Percentiles rank a stretch among this genome's conserved stretches.
These are phyloP conservation scores for Chaenodraco wilsoni DNA, from an alignment of 2,797 vertebrate species.

Conservation along the genomic window DNA sequence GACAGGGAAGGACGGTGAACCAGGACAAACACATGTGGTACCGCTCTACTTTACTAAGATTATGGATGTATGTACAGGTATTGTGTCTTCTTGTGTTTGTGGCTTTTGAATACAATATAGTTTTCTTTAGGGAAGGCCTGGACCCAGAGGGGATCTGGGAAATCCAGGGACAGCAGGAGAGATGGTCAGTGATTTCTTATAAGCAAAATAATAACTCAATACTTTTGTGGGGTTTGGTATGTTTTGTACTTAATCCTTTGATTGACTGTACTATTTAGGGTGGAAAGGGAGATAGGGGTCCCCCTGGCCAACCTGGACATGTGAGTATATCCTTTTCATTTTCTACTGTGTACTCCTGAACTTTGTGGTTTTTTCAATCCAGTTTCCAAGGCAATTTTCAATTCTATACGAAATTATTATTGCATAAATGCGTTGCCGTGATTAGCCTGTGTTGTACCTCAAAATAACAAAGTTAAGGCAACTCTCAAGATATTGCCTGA, in stretches of 20 bases:
- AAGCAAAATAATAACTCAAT: neutral
- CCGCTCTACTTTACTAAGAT: neutral
- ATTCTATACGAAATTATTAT: neutral
- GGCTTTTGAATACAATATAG: slow-evolving; percentile 22
- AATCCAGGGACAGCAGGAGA: slow-evolving; percentile 51
- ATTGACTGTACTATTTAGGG: slow-evolving; percentile 60
- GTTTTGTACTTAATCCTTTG: slow-evolving; percentile 5
- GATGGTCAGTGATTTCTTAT: slow-evolving; percentile 42
- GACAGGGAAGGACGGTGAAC: slow-evolving; percentile 63
- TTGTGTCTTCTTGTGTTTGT: neutral
- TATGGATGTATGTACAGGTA: slow-evolving; percentile 3
- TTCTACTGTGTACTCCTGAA: slow-evolving; percentile 4
- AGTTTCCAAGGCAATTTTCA: neutral
- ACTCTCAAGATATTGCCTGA: too few species aligned
- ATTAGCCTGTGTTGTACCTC: too few species aligned
- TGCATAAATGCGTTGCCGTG: neutral
- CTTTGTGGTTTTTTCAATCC: neutral
- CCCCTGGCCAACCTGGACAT: slow-evolving; percentile 59
- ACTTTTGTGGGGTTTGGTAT: neutral
- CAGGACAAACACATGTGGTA: slow-evolving; percentile 56
- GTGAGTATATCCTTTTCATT: slow-evolving; percentile 42
- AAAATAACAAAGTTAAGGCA: too few species aligned
- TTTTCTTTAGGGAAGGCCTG: slow-evolving; percentile 65
- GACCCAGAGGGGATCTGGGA: slow-evolving; percentile 55
- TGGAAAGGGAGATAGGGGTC: slow-evolving; percentile 66